These are phyloP conservation scores for Phalacrocorax pelagicus DNA, from an alignment of 2,113 vertebrate genomes.

Conservation along the genomic window DNA sequence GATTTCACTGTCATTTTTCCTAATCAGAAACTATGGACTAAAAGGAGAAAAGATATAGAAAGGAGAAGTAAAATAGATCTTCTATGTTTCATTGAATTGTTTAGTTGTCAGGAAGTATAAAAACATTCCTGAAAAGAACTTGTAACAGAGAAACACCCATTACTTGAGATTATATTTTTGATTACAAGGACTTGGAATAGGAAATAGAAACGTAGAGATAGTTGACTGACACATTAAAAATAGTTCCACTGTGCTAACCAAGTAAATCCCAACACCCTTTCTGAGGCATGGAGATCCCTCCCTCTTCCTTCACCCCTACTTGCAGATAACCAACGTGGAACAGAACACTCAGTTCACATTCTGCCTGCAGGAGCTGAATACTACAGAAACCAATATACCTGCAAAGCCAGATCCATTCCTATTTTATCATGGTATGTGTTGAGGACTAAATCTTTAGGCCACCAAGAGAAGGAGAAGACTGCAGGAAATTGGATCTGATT, in stretches of 20 bases:
- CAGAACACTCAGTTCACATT: neutral
- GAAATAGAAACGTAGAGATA: neutral
- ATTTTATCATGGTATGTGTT: neutral
- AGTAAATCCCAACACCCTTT: neutral
- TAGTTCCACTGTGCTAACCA: neutral
- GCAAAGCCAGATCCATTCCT: neutral
- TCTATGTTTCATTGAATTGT: neutral
- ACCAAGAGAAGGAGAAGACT: neutral
- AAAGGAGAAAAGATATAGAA: neutral
- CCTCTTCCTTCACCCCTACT: neutral
- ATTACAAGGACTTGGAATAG: neutral
- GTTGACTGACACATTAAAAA: neutral
- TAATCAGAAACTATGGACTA: neutral
- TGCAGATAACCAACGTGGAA: rapidly evolving
- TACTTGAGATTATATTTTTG: neutral
- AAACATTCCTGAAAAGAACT: neutral
- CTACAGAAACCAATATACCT: neutral
- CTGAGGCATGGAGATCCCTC: neutral
- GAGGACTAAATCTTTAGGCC: neutral
- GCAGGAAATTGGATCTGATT: neutral
- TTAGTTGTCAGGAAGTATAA: neutral
- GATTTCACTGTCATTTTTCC: neutral
- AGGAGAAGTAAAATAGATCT: neutral
- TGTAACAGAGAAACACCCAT: neutral
- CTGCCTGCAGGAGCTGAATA: neutral